phyloP scores from a whole-genome alignment of 1,140 invertebrate genomes.

The Brachionus rotundiformis region DNA sequence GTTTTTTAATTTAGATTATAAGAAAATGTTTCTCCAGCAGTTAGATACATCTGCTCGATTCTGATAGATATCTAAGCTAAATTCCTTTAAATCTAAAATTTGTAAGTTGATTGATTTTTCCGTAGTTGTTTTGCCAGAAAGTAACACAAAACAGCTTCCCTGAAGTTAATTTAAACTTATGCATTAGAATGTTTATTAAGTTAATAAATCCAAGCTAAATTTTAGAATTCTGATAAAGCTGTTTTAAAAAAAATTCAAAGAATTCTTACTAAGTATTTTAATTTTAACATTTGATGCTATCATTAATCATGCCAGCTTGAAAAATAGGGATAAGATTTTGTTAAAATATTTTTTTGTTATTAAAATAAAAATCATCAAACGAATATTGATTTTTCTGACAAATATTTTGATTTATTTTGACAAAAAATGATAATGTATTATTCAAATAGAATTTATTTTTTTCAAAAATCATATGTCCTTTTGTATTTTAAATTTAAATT shows the following conservation, averaged over 20 bases:
- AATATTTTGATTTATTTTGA: not conserved
- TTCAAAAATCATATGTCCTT: not conserved
- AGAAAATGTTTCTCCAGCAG: not conserved
- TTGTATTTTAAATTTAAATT: too few relatives aligned
- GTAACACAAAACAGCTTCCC: not conserved
- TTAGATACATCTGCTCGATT: not conserved
- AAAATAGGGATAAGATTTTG: not conserved
- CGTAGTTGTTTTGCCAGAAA: not conserved
- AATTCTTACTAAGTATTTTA: not conserved
- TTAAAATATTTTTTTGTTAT: not conserved
- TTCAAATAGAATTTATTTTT: not conserved
- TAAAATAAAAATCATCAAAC: not conserved
- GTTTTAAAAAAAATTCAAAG: not conserved
- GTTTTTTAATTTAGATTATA: not conserved
- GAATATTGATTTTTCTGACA: slow-evolving; percentile 11
- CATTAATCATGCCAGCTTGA: not conserved
- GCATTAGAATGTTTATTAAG: not conserved
- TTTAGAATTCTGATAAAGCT: not conserved
- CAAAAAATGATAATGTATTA: not conserved
- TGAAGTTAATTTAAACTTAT: not conserved
- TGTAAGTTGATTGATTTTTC: not conserved
- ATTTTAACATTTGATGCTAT: not conserved
- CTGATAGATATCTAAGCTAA: not conserved
- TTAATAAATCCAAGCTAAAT: not conserved
- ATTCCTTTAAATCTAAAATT: not conserved